These are phyloP conservation scores for Laothoe populi DNA, from an alignment of 2,888 invertebrate genomes.

Conservation along the genomic window DNA sequence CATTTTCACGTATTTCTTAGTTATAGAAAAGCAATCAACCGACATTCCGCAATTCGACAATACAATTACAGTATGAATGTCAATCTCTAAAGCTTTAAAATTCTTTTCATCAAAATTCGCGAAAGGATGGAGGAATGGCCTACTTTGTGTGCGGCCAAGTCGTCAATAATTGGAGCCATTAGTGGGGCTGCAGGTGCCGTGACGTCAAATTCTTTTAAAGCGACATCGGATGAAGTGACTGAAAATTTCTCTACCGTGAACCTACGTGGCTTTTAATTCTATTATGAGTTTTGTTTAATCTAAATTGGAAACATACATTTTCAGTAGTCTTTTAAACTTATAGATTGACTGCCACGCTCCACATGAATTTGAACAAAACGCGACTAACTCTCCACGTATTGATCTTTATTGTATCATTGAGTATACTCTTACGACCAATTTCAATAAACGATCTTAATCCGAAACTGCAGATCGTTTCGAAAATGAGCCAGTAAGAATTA, in stretches of 20 bases:
- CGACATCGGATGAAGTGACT: slow-evolving; percentile 37
- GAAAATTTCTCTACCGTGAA: slow-evolving; percentile 14
- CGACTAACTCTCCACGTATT: too few species aligned
- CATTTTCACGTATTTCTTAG: background rate
- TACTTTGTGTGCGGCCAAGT: slow-evolving; percentile 60
- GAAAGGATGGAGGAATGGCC: slow-evolving; percentile 63
- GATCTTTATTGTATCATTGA: background rate
- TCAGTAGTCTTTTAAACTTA: too few species aligned
- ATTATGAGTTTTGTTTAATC: background rate
- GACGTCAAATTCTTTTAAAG: slow-evolving; percentile 64
- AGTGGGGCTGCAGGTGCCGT: slow-evolving; percentile 68
- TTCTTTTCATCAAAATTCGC: slow-evolving; percentile 53
- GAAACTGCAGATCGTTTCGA: too few species aligned
- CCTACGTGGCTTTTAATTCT: slow-evolving; percentile 28
- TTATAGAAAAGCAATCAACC: background rate
- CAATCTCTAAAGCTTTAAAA: slow-evolving; percentile 34
- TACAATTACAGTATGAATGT: slow-evolving; percentile 23
- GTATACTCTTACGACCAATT: too few species aligned
- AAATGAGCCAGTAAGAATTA: too few species aligned
- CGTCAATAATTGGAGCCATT: slow-evolving; percentile 77
- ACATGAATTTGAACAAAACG: too few species aligned
- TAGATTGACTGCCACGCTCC: background rate
- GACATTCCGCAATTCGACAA: background rate
- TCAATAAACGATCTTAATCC: too few species aligned
- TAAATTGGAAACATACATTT: too few species aligned